phyloP scores from a whole-genome alignment of 1,140 invertebrate genomes.

The Mycetomoellerius zeteki region DNA sequence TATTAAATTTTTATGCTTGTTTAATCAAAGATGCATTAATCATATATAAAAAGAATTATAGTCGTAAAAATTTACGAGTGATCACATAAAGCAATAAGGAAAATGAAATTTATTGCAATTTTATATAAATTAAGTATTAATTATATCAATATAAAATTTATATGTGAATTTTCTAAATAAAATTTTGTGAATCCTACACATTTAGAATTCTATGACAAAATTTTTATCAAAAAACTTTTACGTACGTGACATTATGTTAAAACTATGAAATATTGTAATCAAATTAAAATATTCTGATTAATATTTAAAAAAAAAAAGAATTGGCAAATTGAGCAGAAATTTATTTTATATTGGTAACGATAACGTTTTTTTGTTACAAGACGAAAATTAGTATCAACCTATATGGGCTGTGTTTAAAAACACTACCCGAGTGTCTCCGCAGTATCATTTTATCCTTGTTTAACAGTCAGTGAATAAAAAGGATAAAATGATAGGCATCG shows the following conservation, averaged over 20 bases:
- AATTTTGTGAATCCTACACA: background rate
- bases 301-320: background rate
- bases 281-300: background rate
- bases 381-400: conserved; percentile 1
- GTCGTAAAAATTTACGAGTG: too few species aligned
- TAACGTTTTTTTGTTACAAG: conserved; percentile 6
- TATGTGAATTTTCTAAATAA: background rate
- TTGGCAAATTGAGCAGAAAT: conserved; percentile 28
- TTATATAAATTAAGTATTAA: too few species aligned
- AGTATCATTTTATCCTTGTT: too few species aligned
- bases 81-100: too few species aligned
- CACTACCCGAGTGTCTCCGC: too few species aligned
- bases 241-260: background rate
- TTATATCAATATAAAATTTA: background rate
- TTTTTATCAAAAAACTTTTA: background rate
- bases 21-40: too few species aligned
- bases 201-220: background rate
- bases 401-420: background rate
- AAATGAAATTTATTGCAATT: too few species aligned
- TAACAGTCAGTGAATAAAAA: too few species aligned
- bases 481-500: too few species aligned
- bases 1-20: too few species aligned
- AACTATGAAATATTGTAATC: background rate
- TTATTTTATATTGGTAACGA: conserved; percentile 46
- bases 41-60: too few species aligned